Evolutionary conservation across 2,113 vertebrate genomes (phyloP), one percentile per base, ranked within the genome.

Genomic region (Meles meles): DNA sequence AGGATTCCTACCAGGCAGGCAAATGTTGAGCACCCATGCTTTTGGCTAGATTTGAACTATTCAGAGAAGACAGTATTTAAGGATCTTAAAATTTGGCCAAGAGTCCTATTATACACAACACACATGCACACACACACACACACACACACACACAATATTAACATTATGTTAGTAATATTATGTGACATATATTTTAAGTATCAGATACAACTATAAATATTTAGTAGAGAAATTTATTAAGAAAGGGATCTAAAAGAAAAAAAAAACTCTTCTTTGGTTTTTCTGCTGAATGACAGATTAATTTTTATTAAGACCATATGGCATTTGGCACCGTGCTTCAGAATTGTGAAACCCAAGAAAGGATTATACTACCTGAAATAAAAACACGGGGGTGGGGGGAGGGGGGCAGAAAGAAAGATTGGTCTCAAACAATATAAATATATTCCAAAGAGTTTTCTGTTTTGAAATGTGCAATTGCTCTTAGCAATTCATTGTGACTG

Each of bases 231-330:
- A 55, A 82, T 34, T 61, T 55, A n/a, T 82, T 92, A 52, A 81
- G 74, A 97, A 96, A 79, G 61, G 39, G 86, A 76, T 76, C 44
- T 86, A 93, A 96, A 95, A 93, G 80, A 42, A 89, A 79, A 82
- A 92, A 52, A 55, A 55, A 55, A 94, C 89, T 44, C 47, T 47
- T 85, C 39, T 95, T 71, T 93, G 85, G 59, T 91, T 96, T 84
- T 95, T 57, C 92, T 97, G 25, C 39, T 92, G 69, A 81, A 92
- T 93, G 74, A 96, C 63, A 93, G 85, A 94, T 79, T 80, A 65
- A 79, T 86, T 97, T 97, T 98, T 96, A 97, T 97, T 96, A 97
- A 97, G 42, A 97, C 72, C 98, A 97, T 81, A 98, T 98, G 96
- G 81, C 47, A 49, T 44, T 90, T 85, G 39, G 80, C 65, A 69